Evolutionary conservation across 2,113 vertebrate genomes (phyloP), one percentile per base, ranked within the genome.

Genomic region (Tetraodon nigroviridis): DNA sequence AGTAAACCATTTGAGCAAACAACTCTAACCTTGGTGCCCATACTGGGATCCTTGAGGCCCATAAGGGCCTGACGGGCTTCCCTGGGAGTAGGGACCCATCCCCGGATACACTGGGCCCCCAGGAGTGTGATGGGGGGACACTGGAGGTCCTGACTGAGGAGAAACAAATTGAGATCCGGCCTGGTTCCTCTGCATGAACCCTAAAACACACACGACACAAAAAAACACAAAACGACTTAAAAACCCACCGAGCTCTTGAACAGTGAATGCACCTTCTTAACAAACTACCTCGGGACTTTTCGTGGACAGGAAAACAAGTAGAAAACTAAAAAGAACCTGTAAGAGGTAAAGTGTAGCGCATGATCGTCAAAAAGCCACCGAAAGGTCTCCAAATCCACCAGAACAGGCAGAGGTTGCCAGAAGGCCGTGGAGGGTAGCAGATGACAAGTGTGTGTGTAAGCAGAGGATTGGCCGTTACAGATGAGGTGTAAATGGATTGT

Each of bases 31-130:
- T 94, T 95, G 95, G 74, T 93, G 93, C 86, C 93, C 95, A 71
- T 95, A 98, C 65, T 95, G 94, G 75, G 91, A 89, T 84, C 94
- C 93, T 79, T 95, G 94, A 59, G 93, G 87, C 79, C 93, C 94
- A 3, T 95, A 98, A 69, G 91, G 85, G 79, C 92, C 91, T 49
- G 92, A 82, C 45, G 92, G 90, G 80, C 92, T 92, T 71, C 89
- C 91, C 84, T 97, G 95, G 78, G 93, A 89, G 86, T 94, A 98
- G 69, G 91, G 83, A 72, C 92, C 68, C 60, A 95, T 93, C 58
- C 92, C 93, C 63, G 93, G 87, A 80, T 97, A 95, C 85, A 96
- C 80, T 53, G 94, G 92, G 58, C 91, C 92, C 72, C 92, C 94
- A 29, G 93, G 90, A 55, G 93, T 92, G 44, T 93, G 92, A 65